These are phyloP conservation scores for Gyrodactylus bullatarudis DNA, from an alignment of 1,140 invertebrate genomes.

Conservation along the genomic window DNA sequence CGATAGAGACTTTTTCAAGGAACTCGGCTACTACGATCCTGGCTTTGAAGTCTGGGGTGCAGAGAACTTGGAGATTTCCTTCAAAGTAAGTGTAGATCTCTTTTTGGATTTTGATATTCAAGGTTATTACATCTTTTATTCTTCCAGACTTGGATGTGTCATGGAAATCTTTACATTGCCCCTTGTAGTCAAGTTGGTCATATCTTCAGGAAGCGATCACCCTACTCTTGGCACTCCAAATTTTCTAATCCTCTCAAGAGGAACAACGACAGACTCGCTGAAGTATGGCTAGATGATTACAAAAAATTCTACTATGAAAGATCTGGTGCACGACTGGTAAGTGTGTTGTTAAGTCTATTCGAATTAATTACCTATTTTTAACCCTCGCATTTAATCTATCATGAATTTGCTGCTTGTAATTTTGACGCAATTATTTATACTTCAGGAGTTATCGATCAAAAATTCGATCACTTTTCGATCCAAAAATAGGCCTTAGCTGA, in stretches of 20 bases:
- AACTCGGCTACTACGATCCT: slow-evolving; percentile 49
- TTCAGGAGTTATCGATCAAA: too few relatives aligned
- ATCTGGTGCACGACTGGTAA: background rate
- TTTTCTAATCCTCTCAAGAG: slow-evolving; percentile 11
- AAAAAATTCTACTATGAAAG: slow-evolving; percentile 6
- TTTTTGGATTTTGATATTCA: slow-evolving; percentile 24
- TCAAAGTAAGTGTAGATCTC: slow-evolving; percentile 18
- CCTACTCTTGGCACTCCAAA: background rate
- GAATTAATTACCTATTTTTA: too few relatives aligned
- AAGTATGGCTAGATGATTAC: slow-evolving; percentile 8
- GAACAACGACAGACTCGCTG: slow-evolving; percentile 1
- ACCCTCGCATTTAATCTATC: too few relatives aligned
- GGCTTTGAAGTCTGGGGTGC: slow-evolving; percentile 24
- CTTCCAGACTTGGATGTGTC: slow-evolving; percentile 64
- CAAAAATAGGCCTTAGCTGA: too few relatives aligned
- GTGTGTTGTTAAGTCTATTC: too few relatives aligned
- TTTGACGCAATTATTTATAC: too few relatives aligned
- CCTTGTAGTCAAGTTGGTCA: slow-evolving; percentile 87
- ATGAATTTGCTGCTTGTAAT: too few relatives aligned
- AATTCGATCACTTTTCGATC: too few relatives aligned
- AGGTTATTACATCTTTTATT: background rate
- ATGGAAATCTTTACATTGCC: slow-evolving; percentile 58
- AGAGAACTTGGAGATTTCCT: slow-evolving; percentile 61
- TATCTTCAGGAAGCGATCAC: slow-evolving; percentile 33
- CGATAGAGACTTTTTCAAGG: slow-evolving; percentile 4